Conservation (phyloP, 1,140 invertebrate species). For the Drosophila seguyi region DNA sequence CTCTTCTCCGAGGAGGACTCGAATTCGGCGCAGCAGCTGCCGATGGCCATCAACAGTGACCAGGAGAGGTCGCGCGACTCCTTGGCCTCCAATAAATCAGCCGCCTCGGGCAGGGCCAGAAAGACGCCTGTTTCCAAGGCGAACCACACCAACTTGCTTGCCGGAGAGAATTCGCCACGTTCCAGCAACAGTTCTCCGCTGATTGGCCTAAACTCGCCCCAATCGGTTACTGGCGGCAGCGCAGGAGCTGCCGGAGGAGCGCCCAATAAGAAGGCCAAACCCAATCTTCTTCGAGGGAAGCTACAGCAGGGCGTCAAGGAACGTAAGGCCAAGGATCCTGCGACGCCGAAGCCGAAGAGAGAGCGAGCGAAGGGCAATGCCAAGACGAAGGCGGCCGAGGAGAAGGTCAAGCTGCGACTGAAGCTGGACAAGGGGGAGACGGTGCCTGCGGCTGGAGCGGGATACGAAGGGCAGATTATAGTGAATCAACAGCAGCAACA, state of each 20-base stretch:
- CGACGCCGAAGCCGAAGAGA: slow-evolving; percentile 68
- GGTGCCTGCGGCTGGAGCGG: slow-evolving; percentile 87
- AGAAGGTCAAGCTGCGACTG: slow-evolving; percentile 93
- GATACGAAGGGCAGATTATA: slow-evolving; percentile 24
- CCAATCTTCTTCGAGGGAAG: slow-evolving; percentile 78
- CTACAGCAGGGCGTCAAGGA: slow-evolving; percentile 84
- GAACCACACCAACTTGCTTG: slow-evolving; percentile 44
- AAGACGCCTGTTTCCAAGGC: slow-evolving; percentile 57
- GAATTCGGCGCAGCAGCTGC: slow-evolving; percentile 84
- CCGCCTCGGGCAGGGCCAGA: slow-evolving; percentile 67
- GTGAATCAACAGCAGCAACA: slow-evolving; percentile 55
- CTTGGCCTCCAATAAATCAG: slow-evolving; percentile 75
- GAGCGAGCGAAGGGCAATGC: slow-evolving; percentile 80
- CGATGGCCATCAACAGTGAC: slow-evolving; percentile 86
- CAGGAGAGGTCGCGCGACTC: slow-evolving; percentile 80
- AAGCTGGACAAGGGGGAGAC: slow-evolving; percentile 94
- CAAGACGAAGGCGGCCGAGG: slow-evolving; percentile 86
- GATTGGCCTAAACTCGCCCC: slow-evolving; percentile 46
- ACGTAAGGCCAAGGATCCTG: slow-evolving; percentile 62
- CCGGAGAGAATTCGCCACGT: slow-evolving; percentile 56
- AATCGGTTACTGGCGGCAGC: slow-evolving; percentile 10
- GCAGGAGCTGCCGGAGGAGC: background rate
- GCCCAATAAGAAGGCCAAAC: slow-evolving; percentile 68
- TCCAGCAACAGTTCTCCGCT: slow-evolving; percentile 67
- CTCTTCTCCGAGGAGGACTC: slow-evolving; percentile 87